phyloP scores from a whole-genome alignment of 1,140 invertebrate genomes.

The Anagrus nilaparvatae region DNA sequence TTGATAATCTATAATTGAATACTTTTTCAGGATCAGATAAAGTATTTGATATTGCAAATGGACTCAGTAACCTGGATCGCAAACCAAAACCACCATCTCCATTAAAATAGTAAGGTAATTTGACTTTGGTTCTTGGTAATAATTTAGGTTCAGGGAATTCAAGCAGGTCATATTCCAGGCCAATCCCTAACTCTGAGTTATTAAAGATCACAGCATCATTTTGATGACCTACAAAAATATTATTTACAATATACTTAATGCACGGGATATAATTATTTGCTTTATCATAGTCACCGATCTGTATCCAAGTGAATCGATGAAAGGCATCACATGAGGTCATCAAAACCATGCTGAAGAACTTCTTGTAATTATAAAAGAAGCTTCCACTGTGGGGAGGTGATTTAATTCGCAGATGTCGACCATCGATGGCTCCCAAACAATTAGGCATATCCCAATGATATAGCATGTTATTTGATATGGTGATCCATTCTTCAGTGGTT shows the following conservation, averaged over 20 bases:
- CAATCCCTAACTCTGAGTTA: not conserved
- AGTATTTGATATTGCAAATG: slow-evolving; percentile 29
- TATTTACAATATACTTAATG: not conserved
- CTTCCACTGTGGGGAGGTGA: slow-evolving; percentile 29
- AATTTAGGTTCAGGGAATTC: not conserved
- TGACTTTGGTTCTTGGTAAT: slow-evolving; percentile 10
- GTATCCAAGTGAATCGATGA: slow-evolving; percentile 30
- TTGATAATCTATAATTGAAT: slow-evolving; percentile 35
- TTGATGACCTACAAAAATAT: not conserved
- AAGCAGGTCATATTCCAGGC: not conserved
- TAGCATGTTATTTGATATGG: slow-evolving; percentile 24
- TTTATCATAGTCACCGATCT: slow-evolving; percentile 31
- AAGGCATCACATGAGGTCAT: slow-evolving; percentile 32
- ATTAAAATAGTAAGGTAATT: slow-evolving; percentile 24
- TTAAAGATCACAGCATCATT: not conserved
- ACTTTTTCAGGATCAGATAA: slow-evolving; percentile 26
- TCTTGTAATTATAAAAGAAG: slow-evolving; percentile 40
- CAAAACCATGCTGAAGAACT: slow-evolving; percentile 34
- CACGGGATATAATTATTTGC: not conserved
- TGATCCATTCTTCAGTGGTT: slow-evolving; percentile 4
- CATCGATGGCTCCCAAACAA: slow-evolving; percentile 29
- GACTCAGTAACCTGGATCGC: slow-evolving; percentile 35
- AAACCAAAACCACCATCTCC: slow-evolving; percentile 44
- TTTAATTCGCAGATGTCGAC: slow-evolving; percentile 31
- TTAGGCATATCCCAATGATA: slow-evolving; percentile 32